A percentile compares a stretch with the other conserved stretches of the same genome.
These are phyloP conservation scores for Operophtera brumata DNA, from an alignment of 2,888 invertebrate species.

Conservation along the genomic window DNA sequence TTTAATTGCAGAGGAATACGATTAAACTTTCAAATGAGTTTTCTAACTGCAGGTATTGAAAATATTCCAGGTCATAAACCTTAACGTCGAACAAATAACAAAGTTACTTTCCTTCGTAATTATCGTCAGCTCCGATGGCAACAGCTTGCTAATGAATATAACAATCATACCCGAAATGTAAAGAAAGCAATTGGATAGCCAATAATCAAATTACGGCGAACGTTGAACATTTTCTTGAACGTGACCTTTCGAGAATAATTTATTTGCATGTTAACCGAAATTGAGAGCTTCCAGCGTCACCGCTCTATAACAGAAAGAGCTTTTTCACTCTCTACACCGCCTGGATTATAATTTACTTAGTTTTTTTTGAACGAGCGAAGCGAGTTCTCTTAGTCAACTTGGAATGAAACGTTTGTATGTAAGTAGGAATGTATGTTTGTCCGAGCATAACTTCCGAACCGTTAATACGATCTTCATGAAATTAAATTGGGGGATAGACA, in stretches of 20 bases:
- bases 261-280: constrained; percentile 18
- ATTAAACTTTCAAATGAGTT: constrained; percentile 4
- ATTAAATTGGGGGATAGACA: too few species aligned
- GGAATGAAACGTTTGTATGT: too few species aligned
- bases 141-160: constrained; percentile 27
- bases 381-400: too few species aligned
- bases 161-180: constrained; percentile 25
- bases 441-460: too few species aligned
- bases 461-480: too few species aligned
- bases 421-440: too few species aligned
- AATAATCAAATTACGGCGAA: constrained; percentile 30
- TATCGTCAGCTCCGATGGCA: constrained; percentile 6
- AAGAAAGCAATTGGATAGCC: constrained; percentile 29
- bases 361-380: too few species aligned
- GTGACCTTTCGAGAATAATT: constrained; percentile 29
- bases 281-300: constrained; percentile 3
- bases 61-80: not conserved
- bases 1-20: constrained; percentile 5
- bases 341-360: too few species aligned
- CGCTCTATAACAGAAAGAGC: constrained; percentile 1
- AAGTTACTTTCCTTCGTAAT: not conserved
- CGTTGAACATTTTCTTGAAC: constrained; percentile 17
- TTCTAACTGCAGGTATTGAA: not conserved
- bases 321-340: not conserved
- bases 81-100: constrained; percentile 1